Percentiles rank a stretch among this genome's conserved stretches.
These are phyloP conservation scores for Saimiri boliviensis DNA, from an alignment of 2,113 vertebrate genomes.

Conservation along the genomic window DNA sequence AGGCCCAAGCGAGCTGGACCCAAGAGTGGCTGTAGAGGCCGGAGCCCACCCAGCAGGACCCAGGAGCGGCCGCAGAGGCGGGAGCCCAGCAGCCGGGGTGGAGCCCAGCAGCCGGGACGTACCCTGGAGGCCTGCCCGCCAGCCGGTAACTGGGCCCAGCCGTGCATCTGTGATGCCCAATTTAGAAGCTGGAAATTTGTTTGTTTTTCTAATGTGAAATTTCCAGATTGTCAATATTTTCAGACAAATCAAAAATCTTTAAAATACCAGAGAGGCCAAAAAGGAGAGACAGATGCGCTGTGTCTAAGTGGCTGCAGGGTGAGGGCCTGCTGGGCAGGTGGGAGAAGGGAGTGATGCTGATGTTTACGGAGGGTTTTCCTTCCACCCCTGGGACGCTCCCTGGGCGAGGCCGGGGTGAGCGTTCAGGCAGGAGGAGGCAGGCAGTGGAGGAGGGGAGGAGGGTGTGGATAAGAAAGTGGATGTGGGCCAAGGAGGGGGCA, in stretches of 20 bases:
- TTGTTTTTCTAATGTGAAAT: not conserved
- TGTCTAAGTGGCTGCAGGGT: rapidly evolving
- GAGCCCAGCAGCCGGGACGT: not conserved
- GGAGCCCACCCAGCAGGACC: not conserved
- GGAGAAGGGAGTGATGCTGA: not conserved
- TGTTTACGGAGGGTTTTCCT: not conserved
- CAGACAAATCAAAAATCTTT: not conserved
- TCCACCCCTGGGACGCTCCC: too few relatives aligned
- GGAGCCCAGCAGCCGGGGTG: not conserved
- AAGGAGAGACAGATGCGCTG: not conserved
- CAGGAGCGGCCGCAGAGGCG: not conserved
- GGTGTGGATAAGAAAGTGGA: not conserved
- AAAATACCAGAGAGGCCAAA: not conserved
- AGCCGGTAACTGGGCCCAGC: not conserved
- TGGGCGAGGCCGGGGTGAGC: not conserved
- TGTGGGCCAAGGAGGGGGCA: rapidly evolving
- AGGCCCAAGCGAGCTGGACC: too few relatives aligned
- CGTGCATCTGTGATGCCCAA: not conserved
- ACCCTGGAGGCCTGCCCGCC: not conserved
- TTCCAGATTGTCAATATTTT: constrained; percentile 23
- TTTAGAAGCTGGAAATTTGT: not conserved
- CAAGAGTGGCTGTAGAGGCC: not conserved
- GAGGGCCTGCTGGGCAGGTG: not conserved
- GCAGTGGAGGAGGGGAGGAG: not conserved
- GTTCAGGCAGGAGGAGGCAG: too few relatives aligned